Conservation (phyloP, 1,140 invertebrate genomes). For the Limonius californicus region DNA sequence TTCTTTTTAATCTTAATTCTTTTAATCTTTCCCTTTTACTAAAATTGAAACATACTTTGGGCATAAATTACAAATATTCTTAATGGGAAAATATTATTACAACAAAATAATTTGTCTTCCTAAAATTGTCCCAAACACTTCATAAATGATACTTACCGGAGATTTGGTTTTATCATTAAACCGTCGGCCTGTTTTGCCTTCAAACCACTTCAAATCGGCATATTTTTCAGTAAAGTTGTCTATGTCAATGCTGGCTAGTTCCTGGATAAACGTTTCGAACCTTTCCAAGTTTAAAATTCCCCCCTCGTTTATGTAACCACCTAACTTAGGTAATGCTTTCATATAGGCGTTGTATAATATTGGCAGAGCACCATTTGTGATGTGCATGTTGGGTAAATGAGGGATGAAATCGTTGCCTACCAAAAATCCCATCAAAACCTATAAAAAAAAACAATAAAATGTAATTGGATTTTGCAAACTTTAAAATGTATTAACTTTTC, state of each 20-base stretch:
- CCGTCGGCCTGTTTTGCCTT: conserved; percentile 64
- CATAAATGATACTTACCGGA: not conserved
- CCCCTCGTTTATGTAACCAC: conserved; percentile 92
- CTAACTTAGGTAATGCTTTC: conserved; percentile 76
- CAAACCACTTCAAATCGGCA: conserved; percentile 83
- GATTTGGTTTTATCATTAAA: conserved; percentile 46
- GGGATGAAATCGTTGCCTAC: conserved; percentile 98
- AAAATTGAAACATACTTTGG: too few relatives aligned
- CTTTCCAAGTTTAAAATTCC: conserved; percentile 79
- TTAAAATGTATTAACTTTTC: too few relatives aligned
- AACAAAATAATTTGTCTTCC: too few relatives aligned
- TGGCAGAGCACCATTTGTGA: conserved; percentile 82
- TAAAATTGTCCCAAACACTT: not conserved
- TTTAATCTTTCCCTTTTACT: too few relatives aligned
- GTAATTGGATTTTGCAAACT: too few relatives aligned
- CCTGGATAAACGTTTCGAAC: conserved; percentile 84
- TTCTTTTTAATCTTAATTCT: too few relatives aligned
- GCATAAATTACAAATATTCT: too few relatives aligned
- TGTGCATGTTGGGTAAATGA: conserved; percentile 89
- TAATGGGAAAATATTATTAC: too few relatives aligned
- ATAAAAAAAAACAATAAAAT: conserved; percentile 37
- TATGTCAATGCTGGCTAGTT: conserved; percentile 72
- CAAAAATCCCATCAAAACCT: conserved; percentile 92
- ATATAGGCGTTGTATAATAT: conserved; percentile 87
- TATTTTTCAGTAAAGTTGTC: conserved; percentile 81